These are phyloP conservation scores for Micrasema longulum DNA, from an alignment of 1,140 invertebrate species.

Conservation along the genomic window DNA sequence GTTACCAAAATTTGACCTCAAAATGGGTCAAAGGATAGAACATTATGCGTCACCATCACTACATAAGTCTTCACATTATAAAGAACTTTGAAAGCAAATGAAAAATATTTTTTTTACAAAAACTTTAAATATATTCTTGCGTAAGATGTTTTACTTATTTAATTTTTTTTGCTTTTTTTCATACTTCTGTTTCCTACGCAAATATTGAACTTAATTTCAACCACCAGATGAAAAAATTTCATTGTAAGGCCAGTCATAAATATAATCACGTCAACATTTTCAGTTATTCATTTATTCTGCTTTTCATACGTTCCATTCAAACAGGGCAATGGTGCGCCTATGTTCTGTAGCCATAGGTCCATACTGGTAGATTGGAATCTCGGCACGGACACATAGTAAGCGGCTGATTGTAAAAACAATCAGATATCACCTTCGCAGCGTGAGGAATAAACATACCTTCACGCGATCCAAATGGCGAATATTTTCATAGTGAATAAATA, in stretches of 20 bases:
- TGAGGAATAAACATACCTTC: constrained; percentile 10
- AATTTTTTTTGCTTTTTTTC: constrained; percentile 1
- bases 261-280: background rate
- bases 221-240: too few relatives aligned
- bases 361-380: background rate
- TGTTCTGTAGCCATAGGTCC: background rate
- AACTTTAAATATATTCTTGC: constrained; percentile 2
- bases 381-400: background rate
- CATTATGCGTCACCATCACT: too few relatives aligned
- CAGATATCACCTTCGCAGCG: constrained; percentile 29
- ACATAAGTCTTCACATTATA: too few relatives aligned
- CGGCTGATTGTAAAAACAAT: background rate
- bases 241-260: background rate
- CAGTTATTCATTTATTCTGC: background rate
- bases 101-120: background rate
- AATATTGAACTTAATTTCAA: background rate
- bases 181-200: constrained; percentile 4
- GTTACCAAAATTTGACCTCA: too few relatives aligned
- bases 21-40: too few relatives aligned
- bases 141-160: background rate
- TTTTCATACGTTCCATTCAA: constrained; percentile 3
- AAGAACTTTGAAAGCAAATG: background rate
- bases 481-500: constrained; percentile 22
- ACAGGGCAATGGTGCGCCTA: constrained; percentile 16
- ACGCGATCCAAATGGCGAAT: constrained; percentile 17